Evolutionary conservation across 2,797 vertebrate genomes (phyloP), one percentile per base, ranked within the genome.

Genomic region (Pantherophis alleghaniensis): DNA sequence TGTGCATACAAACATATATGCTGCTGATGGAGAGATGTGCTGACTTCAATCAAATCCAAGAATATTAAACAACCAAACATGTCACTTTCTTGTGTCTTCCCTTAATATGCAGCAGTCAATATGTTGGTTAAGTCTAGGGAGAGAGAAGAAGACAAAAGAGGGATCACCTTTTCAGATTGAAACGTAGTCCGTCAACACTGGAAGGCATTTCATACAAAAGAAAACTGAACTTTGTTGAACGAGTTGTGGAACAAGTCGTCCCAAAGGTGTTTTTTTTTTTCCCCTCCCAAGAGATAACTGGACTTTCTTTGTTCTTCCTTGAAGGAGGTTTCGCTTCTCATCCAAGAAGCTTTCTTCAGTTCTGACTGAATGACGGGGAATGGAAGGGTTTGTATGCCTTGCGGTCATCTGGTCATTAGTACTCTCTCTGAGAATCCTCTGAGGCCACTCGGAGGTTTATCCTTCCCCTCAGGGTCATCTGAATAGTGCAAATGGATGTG

Each of bases 111-210:
- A 98, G 98, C 98, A 98, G 97, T 98, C 98, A 97, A 98, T 98
- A 91, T 92, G 97, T 98, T 98, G 96, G 98, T 98, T 98, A 98
- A 97, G 98, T 99, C 99, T 99, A 98, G 13, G 26, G 26, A 28
- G 56, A 93, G 96, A 98, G 63, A 97, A 96, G 97, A 91, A 95
- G 92, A 89, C 90, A 96, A 96, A 51, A 89, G 89, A 90, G 86
- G 95, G 90, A 69, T 61, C 55, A 26, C 2, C 20, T n/a, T 88
- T 87, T 88, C 24, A 53, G 26, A 11, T 16, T 28, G 24, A 88
- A 55, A 56, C 1, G 59, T n/a, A 56, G 42, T 55, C 47, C 28
- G 5, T 60, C 51, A 47, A 42, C 13, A 47, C 22, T n/a, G 56
- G 87, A 37, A 37, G 32, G 87, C 37, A 83, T 83, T 83, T 83